These are phyloP conservation scores for Sthenelais limicola DNA, from an alignment of 2,888 invertebrate genomes.

Conservation along the genomic window DNA sequence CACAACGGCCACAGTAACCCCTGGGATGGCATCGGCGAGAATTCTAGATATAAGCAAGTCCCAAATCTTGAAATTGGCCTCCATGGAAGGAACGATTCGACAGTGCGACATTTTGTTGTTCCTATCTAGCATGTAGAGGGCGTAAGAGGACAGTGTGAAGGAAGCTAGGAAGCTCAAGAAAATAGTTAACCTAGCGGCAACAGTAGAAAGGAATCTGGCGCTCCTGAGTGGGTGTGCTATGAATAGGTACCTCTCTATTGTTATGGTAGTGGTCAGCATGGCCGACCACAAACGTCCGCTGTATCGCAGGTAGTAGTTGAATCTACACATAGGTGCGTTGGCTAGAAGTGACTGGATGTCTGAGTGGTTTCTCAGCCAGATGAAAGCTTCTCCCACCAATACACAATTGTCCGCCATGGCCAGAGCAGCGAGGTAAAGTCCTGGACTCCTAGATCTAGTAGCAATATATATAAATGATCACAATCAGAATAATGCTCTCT, in stretches of 20 bases:
- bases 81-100: not conserved
- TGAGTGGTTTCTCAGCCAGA: conserved; percentile 5
- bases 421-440: conserved; percentile 17
- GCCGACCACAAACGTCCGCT: conserved; percentile 26
- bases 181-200: not conserved
- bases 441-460: no score
- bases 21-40: not conserved
- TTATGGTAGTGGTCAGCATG: conserved; percentile 12
- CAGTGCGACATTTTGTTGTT: not conserved
- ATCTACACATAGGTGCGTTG: not conserved
- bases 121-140: conserved; percentile 1
- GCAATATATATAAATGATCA: no score
- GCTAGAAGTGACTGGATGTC: not conserved
- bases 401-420: conserved; percentile 23
- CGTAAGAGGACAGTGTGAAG: conserved; percentile 15
- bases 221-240: conserved; percentile 15
- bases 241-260: conserved; percentile 19
- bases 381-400: conserved; percentile 1
- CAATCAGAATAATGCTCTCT: no score
- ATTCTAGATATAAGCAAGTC: conserved; percentile 3
- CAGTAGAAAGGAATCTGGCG: not conserved
- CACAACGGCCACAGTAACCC: not conserved
- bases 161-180: not conserved
- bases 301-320: conserved; percentile 12
- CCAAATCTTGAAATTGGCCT: conserved; percentile 11